Percentiles rank a stretch among this genome's conserved stretches.
phyloP scores from a whole-genome alignment of 2,888 invertebrate species.

The Erebia aethiops region DNA sequence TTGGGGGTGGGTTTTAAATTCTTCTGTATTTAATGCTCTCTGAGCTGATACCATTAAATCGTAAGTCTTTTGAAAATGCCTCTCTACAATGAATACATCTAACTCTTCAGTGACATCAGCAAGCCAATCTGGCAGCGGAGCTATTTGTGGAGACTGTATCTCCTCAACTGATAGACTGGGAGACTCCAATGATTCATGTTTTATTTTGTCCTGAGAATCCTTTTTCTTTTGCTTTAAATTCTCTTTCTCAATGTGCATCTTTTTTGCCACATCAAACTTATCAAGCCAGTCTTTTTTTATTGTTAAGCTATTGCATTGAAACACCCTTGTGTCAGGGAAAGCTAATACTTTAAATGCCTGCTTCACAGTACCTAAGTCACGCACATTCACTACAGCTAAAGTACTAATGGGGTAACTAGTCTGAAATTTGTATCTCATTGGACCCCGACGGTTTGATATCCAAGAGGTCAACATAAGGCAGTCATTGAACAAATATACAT shows the following conservation, averaged over 20 bases:
- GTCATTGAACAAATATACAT: constrained; percentile 96
- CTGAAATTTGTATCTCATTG: constrained; percentile 92
- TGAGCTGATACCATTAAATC: constrained; percentile 86
- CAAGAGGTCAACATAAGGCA: constrained; percentile 94
- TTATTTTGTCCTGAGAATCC: constrained; percentile 68
- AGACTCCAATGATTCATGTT: constrained; percentile 68
- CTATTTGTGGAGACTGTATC: constrained; percentile 66
- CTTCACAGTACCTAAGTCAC: constrained; percentile 94
- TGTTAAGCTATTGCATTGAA: constrained; percentile 92
- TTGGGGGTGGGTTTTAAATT: constrained; percentile 69
- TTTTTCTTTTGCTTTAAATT: constrained; percentile 83
- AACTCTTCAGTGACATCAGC: constrained; percentile 95
- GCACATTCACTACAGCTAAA: constrained; percentile 96
- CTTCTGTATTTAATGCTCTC: constrained; percentile 66
- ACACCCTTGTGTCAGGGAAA: constrained; percentile 95
- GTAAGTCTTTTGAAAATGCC: constrained; percentile 97
- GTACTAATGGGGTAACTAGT: constrained; percentile 93
- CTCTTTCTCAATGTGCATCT: constrained; percentile 86
- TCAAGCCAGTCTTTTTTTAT: constrained; percentile 96
- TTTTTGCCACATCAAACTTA: constrained; percentile 95
- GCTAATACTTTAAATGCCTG: constrained; percentile 97
- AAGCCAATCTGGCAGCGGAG: constrained; percentile 91
- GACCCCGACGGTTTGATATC: constrained; percentile 88
- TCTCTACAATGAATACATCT: constrained; percentile 96
- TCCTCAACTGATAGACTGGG: constrained; percentile 78